These are phyloP conservation scores for Pteronotus mesoamericanus DNA, from an alignment of 2,797 vertebrate species.

Conservation along the genomic window DNA sequence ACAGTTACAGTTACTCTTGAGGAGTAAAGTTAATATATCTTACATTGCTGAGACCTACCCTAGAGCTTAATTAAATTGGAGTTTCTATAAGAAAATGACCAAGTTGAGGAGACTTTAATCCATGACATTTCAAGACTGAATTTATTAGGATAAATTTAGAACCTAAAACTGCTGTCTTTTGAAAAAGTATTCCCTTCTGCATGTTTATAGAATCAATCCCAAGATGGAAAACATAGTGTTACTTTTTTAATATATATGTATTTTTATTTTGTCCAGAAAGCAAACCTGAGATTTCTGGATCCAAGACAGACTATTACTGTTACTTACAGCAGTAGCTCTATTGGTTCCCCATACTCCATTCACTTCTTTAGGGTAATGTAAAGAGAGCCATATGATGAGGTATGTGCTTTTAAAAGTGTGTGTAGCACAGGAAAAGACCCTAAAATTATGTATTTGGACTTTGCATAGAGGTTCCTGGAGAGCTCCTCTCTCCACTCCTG, in stretches of 20 bases:
- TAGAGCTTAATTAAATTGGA: neutral
- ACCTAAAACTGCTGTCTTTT: neutral
- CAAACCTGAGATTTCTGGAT: neutral
- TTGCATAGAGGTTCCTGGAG: neutral
- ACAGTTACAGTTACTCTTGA: neutral
- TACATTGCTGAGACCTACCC: neutral
- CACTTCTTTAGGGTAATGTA: neutral
- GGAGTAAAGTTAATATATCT: neutral
- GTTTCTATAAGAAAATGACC: neutral
- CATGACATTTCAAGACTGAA: neutral
- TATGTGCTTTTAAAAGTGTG: neutral
- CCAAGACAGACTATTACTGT: neutral
- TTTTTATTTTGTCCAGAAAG: neutral
- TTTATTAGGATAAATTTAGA: neutral
- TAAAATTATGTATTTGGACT: neutral
- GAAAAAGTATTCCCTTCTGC: neutral
- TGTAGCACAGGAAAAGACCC: neutral
- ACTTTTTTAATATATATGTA: neutral
- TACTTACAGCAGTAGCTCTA: neutral
- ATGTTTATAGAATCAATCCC: neutral
- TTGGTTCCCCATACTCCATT: neutral
- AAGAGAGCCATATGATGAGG: neutral
- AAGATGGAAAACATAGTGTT: neutral
- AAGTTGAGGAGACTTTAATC: neutral
- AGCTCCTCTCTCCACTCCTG: neutral